A percentile compares a stretch with the other conserved stretches of the same genome.
phyloP scores from a whole-genome alignment of 2,888 invertebrate species.

The Antheraea assamensis region DNA sequence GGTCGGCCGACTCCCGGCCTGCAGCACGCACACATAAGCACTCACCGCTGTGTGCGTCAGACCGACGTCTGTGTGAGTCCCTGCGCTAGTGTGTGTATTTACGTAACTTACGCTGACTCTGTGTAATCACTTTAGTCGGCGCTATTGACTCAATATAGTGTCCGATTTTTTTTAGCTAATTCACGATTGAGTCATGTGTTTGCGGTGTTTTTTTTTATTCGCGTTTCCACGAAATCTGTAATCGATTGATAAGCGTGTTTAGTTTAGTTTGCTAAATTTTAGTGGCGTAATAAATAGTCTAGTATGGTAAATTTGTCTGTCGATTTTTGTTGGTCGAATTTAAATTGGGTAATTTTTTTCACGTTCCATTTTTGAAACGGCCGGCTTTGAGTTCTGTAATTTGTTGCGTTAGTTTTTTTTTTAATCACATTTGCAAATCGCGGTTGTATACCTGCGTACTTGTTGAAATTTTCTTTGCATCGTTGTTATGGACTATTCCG shows the following conservation, averaged over 20 bases:
- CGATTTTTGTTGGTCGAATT: slow-evolving; percentile 23
- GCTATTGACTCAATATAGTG: slow-evolving; percentile 74
- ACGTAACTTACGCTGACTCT: slow-evolving; percentile 69
- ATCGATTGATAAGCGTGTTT: slow-evolving; percentile 56
- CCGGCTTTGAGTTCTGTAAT: slow-evolving; percentile 20
- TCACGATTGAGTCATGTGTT: slow-evolving; percentile 76
- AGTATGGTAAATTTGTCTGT: slow-evolving; percentile 31
- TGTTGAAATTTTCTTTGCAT: slow-evolving; percentile 17
- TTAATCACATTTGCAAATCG: slow-evolving; percentile 20
- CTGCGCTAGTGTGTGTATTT: slow-evolving; percentile 59
- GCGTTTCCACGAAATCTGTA: slow-evolving; percentile 52
- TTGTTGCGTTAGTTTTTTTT: slow-evolving; percentile 20
- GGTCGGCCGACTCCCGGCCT: slow-evolving; percentile 72
- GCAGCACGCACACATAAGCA: slow-evolving; percentile 59
- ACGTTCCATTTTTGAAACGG: slow-evolving; percentile 19
- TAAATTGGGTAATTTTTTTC: slow-evolving; percentile 26
- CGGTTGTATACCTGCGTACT: slow-evolving; percentile 13
- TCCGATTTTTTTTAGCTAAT: slow-evolving; percentile 74
- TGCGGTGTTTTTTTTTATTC: slow-evolving; percentile 31
- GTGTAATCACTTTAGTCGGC: slow-evolving; percentile 68
- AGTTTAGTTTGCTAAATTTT: slow-evolving; percentile 43
- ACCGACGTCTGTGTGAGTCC: slow-evolving; percentile 30
- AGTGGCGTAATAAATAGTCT: slow-evolving; percentile 46
- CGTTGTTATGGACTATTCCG: neutral
- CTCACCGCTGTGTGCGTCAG: slow-evolving; percentile 27